These are phyloP conservation scores for Barbus barbus DNA, from an alignment of 2,113 vertebrate genomes.

Conservation along the genomic window DNA sequence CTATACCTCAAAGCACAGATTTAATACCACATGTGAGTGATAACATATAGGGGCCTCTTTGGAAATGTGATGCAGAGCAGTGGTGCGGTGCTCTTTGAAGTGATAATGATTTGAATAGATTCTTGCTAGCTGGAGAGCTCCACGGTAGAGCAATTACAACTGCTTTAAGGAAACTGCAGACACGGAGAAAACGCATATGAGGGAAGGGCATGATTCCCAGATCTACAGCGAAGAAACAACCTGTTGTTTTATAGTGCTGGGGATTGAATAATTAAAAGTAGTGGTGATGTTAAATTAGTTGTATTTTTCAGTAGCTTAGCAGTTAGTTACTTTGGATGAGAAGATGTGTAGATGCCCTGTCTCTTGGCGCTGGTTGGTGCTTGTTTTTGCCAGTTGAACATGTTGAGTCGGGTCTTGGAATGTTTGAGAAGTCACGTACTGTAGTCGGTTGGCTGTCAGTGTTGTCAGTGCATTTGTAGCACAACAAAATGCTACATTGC, in stretches of 20 bases:
- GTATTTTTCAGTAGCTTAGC: background rate
- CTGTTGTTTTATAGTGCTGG: background rate
- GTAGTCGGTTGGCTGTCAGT: no score
- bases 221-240: background rate
- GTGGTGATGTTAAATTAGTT: background rate
- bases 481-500: background rate
- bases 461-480: no score
- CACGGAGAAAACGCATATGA: background rate
- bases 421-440: no score
- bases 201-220: background rate
- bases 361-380: no score
- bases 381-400: no score
- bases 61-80: constrained; percentile 40
- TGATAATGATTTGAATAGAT: constrained; percentile 50
- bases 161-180: constrained; percentile 33
- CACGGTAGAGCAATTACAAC: constrained; percentile 44
- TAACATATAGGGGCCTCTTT: background rate
- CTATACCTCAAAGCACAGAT: background rate
- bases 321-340: background rate
- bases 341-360: background rate
- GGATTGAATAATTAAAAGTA: background rate
- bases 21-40: constrained; percentile 1
- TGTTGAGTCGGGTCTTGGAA: no score
- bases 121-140: constrained; percentile 39
- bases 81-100: constrained; percentile 52